Conservation (phyloP, 2,113 vertebrate species). For the Nesoenas mayeri region DNA sequence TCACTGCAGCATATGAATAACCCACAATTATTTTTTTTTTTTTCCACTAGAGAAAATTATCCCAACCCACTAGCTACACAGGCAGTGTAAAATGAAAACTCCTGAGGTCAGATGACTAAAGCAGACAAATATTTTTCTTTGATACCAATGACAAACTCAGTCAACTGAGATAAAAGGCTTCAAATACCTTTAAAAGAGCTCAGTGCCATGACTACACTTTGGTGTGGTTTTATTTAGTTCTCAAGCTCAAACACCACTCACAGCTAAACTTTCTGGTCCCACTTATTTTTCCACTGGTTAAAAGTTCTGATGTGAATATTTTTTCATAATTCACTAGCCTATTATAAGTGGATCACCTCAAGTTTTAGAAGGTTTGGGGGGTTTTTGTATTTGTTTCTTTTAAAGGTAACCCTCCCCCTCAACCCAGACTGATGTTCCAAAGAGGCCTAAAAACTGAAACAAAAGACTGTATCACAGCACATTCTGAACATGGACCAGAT, state of each 20-base stretch:
- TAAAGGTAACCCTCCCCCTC: background rate
- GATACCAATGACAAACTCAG: background rate
- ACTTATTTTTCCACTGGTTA: background rate
- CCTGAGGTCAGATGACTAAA: constrained; percentile 33
- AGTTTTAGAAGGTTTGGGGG: background rate
- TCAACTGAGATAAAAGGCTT: constrained; percentile 21
- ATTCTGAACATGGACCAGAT: background rate
- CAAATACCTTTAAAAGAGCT: background rate
- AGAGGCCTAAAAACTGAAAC: background rate
- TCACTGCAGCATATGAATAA: background rate
- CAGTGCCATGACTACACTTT: background rate
- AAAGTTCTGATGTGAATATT: background rate
- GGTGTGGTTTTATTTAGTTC: background rate
- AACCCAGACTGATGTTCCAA: background rate
- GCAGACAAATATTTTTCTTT: constrained; percentile 49
- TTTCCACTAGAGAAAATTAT: background rate
- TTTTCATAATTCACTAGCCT: background rate
- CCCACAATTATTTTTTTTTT: background rate
- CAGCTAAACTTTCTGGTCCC: background rate
- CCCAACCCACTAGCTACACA: background rate
- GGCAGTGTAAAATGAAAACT: background rate
- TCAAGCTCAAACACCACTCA: background rate
- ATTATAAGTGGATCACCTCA: background rate
- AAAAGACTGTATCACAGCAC: background rate
- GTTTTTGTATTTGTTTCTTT: background rate